phyloP scores from a whole-genome alignment of 2,113 vertebrate species.

The Regulus satrapa region DNA sequence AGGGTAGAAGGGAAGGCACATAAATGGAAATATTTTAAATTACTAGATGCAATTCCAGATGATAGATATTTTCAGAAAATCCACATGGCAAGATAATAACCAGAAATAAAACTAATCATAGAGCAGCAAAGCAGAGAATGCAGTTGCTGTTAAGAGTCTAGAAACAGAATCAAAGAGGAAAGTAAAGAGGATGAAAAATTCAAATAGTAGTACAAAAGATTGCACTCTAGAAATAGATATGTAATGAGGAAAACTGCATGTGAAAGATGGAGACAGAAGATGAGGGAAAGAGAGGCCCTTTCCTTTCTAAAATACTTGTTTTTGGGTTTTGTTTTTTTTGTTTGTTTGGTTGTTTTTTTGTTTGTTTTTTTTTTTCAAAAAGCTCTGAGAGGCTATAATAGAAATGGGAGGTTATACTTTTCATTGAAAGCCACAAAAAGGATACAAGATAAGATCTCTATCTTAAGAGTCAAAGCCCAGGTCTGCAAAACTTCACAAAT shows the following conservation, averaged over 20 bases:
- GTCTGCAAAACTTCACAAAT: background rate
- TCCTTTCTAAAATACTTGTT: background rate
- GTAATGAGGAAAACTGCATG: background rate
- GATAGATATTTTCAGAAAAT: background rate
- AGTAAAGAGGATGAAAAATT: slow-evolving; percentile 4
- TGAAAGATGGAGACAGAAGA: background rate
- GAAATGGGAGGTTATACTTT: background rate
- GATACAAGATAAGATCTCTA: background rate
- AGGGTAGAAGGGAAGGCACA: background rate
- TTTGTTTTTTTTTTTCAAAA: background rate
- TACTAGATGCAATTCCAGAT: background rate
- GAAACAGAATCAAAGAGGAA: background rate
- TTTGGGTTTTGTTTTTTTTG: too few species aligned
- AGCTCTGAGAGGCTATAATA: background rate
- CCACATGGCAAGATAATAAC: background rate
- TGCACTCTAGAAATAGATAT: background rate
- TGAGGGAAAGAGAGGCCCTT: background rate
- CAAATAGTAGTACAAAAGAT: background rate
- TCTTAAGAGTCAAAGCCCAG: background rate
- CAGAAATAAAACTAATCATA: background rate
- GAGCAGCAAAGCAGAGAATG: background rate
- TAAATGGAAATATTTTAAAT: background rate
- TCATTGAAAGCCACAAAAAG: background rate
- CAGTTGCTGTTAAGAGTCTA: background rate
- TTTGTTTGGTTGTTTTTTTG: too few species aligned